Base-by-base conservation (phyloP, 1,140 invertebrate species). In the Tenebrio molitor region DNA sequence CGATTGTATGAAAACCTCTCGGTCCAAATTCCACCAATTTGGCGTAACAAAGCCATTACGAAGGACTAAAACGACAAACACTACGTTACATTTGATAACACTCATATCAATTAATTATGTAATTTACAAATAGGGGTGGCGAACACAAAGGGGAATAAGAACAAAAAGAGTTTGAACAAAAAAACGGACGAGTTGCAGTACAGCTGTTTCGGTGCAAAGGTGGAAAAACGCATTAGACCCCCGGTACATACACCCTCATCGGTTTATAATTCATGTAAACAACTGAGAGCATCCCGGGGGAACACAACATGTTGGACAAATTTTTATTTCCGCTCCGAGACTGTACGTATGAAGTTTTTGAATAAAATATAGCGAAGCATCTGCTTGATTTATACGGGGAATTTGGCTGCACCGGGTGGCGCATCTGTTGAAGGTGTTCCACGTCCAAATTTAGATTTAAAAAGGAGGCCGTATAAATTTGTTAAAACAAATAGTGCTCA, bases 251-350 rank as follows among this genome's bases (percentile, higher is more conserved):
- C 23, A 23, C 23, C 14, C 46, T 53, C 46, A 53, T 53, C 19
- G 21, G 50, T 58, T 58, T 58, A 58, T 58, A 58, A 58, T 58
- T 29, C 23, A 58, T 58, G 50, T 58, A 58, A 29, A 58, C 50
- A 58, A 58, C 21, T 21, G 44, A 21, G 17, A 17, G 7, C 17
- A 50, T 50, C 44, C 44, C 44, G 1, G n/a, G 21, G 15, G 50
- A 29, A 14, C 15, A 8, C 29, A 4, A 58, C 44, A 15, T 15
- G 50, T 12, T 29, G 50, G 23, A 58, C 50, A 58, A 58, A 58
- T 58, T 58, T 58, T 58, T 58, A 58, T 58, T 58, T 58, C 23
- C 21, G 21, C 23, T 29, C 10, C 10, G 50, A 29, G 50, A 58
- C 50, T 15, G 6, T 8, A 53, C 25, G n/a, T 19, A 50, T 21